Evolutionary conservation across 2,113 vertebrate genomes (phyloP), one percentile per base, ranked within the genome.

Genomic region (Caloenas nicobarica): DNA sequence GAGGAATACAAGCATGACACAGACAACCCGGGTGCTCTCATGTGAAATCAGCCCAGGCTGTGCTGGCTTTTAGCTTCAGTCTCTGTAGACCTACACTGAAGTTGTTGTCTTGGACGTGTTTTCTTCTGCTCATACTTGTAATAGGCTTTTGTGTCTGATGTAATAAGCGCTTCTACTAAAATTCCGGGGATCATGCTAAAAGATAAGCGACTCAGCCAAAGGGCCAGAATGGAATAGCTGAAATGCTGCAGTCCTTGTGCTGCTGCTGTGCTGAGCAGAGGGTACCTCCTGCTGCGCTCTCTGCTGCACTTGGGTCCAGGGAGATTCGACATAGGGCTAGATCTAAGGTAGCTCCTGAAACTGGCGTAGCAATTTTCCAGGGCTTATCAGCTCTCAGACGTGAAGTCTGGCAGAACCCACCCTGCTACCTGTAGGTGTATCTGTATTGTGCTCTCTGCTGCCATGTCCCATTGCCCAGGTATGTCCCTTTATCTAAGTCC

Each of bases 401-500:
- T n/a, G n/a, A 81, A 40, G 40, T 56, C 36, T 40, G 60, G 12
- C 17, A 33, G 69, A 88, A 68, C 14, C 22, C 16, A 16, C 5
- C 0, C 44, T 76, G 46, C 66, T 28, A 29, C 57, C 19, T 57
- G 28, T 50, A 58, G 57, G 17, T 65, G 17, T 31, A 3, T 61
- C 40, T 76, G 57, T 38, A 9, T n/a, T 77, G 48, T 36, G 69
- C 29, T 64, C 40, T 85, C 51, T 91, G 36, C 51, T 91, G 36
- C 26, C 9, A 2, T 12, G 8, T 65, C 38, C 33, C 1, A 0
- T 70, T 66, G 44, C 22, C 68, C 7, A 1, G 22, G 6, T 44
- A 28, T 28, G 22, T 77, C 51, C 40, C 16, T 57, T 83, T 34
- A 28, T 64, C 42, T 84, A 12, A 66, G 10, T 68, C 44, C 66